Evolutionary conservation across 1,140 invertebrate species (phyloP).

Genomic region (Tenebrio molitor): DNA sequence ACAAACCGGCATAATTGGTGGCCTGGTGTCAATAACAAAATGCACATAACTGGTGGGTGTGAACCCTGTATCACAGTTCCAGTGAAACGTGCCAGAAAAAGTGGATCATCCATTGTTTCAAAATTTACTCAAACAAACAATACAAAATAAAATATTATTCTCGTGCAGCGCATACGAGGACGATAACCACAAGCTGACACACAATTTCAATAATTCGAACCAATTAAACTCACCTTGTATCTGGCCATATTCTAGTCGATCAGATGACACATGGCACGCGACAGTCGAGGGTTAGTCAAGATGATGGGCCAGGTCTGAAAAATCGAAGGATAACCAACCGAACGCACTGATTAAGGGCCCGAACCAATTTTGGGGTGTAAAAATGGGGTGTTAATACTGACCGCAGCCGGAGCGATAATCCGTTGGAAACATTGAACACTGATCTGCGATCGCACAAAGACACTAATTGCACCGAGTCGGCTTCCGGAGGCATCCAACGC

Average conservation of each 20-base stretch:
- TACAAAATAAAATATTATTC: conserved; percentile 11
- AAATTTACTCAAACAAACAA: conserved; percentile 15
- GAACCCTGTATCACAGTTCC: too few relatives aligned
- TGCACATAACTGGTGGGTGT: neutral
- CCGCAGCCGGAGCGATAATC: too few relatives aligned
- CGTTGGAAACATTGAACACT: too few relatives aligned
- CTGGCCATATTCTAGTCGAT: conserved; percentile 8
- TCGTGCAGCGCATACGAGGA: too few relatives aligned
- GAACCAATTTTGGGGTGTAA: too few relatives aligned
- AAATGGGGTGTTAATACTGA: too few relatives aligned
- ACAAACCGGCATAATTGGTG: neutral
- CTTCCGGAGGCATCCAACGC: too few relatives aligned
- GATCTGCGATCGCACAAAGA: too few relatives aligned
- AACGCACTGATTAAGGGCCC: too few relatives aligned
- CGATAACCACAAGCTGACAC: too few relatives aligned
- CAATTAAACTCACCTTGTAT: conserved; percentile 21
- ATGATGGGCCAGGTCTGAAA: neutral
- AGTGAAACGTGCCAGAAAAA: conserved; percentile 19
- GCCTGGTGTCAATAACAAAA: conserved; percentile 15
- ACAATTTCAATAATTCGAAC: too few relatives aligned
- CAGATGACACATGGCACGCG: conserved; percentile 37
- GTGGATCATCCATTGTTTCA: conserved; percentile 18
- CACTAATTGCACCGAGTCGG: neutral
- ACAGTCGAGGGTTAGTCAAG: neutral
- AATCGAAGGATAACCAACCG: conserved; percentile 32